These are phyloP conservation scores for Alcis repandata DNA, from an alignment of 2,888 invertebrate genomes.

Conservation along the genomic window DNA sequence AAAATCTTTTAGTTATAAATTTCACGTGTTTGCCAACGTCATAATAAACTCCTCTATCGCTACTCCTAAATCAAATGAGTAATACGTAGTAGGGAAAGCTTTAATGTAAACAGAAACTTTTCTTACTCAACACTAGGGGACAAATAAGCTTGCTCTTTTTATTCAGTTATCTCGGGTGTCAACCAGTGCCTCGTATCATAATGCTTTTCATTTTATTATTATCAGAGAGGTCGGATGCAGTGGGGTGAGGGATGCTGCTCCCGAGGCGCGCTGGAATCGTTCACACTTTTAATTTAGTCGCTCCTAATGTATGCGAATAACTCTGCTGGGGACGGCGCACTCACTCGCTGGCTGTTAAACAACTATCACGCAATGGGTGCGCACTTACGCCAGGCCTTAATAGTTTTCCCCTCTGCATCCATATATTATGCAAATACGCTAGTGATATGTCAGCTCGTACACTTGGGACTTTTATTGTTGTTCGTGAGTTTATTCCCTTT, in stretches of 20 bases:
- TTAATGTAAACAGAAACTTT: conserved; percentile 58
- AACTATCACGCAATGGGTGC: conserved; percentile 82
- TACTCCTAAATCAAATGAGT: conserved; percentile 41
- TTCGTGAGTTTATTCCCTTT: conserved; percentile 83
- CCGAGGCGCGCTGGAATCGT: conserved; percentile 74
- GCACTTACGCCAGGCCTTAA: conserved; percentile 70
- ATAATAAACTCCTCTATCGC: not conserved
- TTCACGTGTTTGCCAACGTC: not conserved
- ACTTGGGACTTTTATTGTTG: conserved; percentile 85
- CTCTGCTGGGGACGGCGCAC: conserved; percentile 65
- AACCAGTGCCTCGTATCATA: conserved; percentile 81
- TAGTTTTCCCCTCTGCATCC: conserved; percentile 83
- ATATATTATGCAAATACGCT: conserved; percentile 86
- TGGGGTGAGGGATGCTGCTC: conserved; percentile 51
- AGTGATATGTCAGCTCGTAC: conserved; percentile 84
- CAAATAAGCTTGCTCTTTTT: conserved; percentile 71
- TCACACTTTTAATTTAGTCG: conserved; percentile 86
- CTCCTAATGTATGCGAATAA: conserved; percentile 84
- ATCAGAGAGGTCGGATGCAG: conserved; percentile 65
- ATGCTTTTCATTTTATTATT: conserved; percentile 83
- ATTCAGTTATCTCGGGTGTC: conserved; percentile 77
- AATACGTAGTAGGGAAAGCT: conserved; percentile 30
- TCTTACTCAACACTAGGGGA: conserved; percentile 65
- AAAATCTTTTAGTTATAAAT: not conserved
- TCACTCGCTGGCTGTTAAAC: conserved; percentile 78